phyloP scores from a whole-genome alignment of 1,140 invertebrate genomes.

The Elymnias hypermnestra region DNA sequence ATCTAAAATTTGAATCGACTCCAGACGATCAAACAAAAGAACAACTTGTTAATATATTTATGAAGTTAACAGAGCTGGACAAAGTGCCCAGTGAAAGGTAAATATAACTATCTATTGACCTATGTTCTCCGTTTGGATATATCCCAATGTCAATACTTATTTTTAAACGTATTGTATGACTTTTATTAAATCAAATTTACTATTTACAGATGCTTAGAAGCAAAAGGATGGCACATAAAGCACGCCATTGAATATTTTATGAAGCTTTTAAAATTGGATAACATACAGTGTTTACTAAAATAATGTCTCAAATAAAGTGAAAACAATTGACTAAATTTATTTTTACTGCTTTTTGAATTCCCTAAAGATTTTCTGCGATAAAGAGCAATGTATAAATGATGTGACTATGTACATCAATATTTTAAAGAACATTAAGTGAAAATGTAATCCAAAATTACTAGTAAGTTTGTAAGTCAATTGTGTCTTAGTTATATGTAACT shows the following conservation, averaged over 20 bases:
- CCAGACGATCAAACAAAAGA: constrained; percentile 46
- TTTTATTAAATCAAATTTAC: no score
- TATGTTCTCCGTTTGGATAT: neutral
- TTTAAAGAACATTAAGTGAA: no score
- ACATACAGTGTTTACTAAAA: constrained; percentile 1
- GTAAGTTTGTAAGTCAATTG: no score
- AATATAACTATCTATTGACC: neutral
- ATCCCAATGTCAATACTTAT: neutral
- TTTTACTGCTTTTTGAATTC: no score
- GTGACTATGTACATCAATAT: no score
- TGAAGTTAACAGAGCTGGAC: constrained; percentile 44
- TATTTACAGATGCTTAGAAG: constrained; percentile 50
- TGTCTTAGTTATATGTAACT: no score
- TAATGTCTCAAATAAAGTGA: no score
- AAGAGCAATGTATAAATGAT: no score
- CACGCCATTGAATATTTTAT: constrained; percentile 46
- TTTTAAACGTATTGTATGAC: neutral
- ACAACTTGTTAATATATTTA: constrained; percentile 44
- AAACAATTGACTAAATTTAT: no score
- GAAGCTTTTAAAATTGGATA: constrained; percentile 26
- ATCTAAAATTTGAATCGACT: constrained; percentile 38
- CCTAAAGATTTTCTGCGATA: no score
- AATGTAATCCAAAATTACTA: no score
- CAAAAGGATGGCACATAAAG: constrained; percentile 50
- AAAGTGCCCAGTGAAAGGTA: constrained; percentile 37